Base-by-base conservation (phyloP, 53 echinoderm and acorn worm species). In the Paracentrotus lividus region DNA sequence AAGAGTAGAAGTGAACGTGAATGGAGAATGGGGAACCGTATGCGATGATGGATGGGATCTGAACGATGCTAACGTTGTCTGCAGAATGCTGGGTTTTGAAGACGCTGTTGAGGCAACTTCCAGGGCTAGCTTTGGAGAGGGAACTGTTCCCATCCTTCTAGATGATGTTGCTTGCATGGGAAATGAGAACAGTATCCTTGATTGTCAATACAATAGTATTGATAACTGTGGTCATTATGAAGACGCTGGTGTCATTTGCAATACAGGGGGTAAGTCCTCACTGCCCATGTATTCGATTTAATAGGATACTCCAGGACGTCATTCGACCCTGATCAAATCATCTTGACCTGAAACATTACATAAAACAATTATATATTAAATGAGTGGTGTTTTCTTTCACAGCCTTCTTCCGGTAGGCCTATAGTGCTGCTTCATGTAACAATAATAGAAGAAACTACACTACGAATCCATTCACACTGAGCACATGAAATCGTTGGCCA, bases 21-120 rank as follows among this genome's bases (percentile, higher is more conserved):
- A 81, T 7, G 67, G 54, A 26, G 56, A 58, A n/a, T 94, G 94
- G 94, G 90, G 90, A 52, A 90, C 94, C 10, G 64, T 94, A 14
- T 94, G 94, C 42, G 88, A 88, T 38, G 88, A 88, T 20, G 13
- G 4, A 2, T 88, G 88, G 88, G 58, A 20, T 40, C 1, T 55
- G 3, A 0, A 0, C 0, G 88, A 88, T 88, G 88, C 88, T 23
- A 31, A 21, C 9, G 88, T 88, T 40, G 40, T 40, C 72, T 72
- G 72, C 21, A 36, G 40, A 14, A 72, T 72, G 72, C 72, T 72
- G 32, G 72, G 72, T 15, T 91, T 52, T n/a, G n/a, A 86, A 43
- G 92, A 86, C 12, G 54, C 65, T 21, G 85, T 59, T 33, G 40
- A 5, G 18, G 94, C 94, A n/a, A n/a, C n/a, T 0, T 65, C 66